A percentile compares a stretch with the other conserved stretches of the same genome.
Evolutionary conservation across 2,113 vertebrate species (phyloP).

Genomic region (Psammodynastes pulverulentus): DNA sequence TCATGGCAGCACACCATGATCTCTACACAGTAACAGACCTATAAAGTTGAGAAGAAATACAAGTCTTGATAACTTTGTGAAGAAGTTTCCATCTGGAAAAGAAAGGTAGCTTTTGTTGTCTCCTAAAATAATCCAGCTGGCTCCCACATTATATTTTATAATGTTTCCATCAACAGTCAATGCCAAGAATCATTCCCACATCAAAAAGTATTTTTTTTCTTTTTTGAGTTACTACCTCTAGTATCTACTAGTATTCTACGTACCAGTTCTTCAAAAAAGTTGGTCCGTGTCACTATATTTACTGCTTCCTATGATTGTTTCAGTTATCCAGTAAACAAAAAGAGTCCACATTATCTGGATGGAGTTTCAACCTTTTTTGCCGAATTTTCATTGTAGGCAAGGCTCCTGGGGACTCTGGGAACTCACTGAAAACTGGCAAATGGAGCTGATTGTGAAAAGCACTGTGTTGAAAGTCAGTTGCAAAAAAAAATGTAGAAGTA

Average conservation of each 20-base stretch:
- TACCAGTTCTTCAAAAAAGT: no score
- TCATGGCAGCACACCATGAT: not conserved
- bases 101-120: not conserved
- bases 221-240: not conserved
- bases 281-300: not conserved
- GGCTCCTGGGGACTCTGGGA: not conserved
- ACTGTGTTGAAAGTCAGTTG: not conserved
- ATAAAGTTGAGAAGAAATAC: not conserved
- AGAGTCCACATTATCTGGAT: not conserved
- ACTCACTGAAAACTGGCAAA: not conserved
- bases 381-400: not conserved
- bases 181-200: not conserved
- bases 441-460: not conserved
- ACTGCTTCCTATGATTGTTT: not conserved
- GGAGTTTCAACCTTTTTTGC: not conserved
- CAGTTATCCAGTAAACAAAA: not conserved
- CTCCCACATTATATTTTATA: not conserved
- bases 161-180: not conserved
- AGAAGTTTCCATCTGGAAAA: not conserved
- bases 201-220: not conserved
- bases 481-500: not conserved
- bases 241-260: not conserved
- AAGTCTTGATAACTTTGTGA: not conserved
- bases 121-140: not conserved
- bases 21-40: not conserved